These are phyloP conservation scores for Scaptomyza flava DNA, from an alignment of 2,888 invertebrate genomes.

Conservation along the genomic window DNA sequence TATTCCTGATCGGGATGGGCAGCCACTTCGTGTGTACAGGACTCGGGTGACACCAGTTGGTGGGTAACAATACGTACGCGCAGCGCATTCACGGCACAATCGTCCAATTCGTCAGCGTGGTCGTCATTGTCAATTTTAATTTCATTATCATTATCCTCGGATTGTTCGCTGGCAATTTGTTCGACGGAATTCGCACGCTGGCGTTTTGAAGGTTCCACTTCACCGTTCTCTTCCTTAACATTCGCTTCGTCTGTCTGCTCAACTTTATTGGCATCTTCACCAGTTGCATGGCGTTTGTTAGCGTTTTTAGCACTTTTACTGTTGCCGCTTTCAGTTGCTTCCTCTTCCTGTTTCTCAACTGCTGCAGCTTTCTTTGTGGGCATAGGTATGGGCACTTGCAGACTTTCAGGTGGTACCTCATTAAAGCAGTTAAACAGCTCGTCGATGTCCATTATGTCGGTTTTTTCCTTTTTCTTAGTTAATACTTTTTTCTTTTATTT, in stretches of 20 bases:
- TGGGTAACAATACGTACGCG: conserved; percentile 94
- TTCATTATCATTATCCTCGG: conserved; percentile 19
- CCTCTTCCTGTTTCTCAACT: conserved; percentile 1
- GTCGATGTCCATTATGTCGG: conserved; percentile 81
- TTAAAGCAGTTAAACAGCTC: conserved; percentile 84
- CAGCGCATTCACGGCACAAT: conserved; percentile 89
- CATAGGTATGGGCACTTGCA: conserved; percentile 17
- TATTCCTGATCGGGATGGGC: conserved; percentile 95
- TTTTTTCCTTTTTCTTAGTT: neutral
- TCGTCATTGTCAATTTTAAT: conserved; percentile 17
- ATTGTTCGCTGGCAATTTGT: conserved; percentile 26
- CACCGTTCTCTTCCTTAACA: neutral
- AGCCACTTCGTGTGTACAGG: conserved; percentile 98
- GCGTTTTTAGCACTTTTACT: conserved; percentile 25
- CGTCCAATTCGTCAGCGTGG: conserved; percentile 63
- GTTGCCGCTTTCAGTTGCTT: conserved; percentile 5
- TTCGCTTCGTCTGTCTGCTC: conserved; percentile 1
- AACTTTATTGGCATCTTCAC: neutral
- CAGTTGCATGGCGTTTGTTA: conserved; percentile 17
- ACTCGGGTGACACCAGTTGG: conserved; percentile 94
- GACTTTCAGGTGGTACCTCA: conserved; percentile 62
- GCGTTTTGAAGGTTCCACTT: conserved; percentile 32
- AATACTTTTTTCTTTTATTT: neutral
- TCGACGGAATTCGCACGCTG: conserved; percentile 13
- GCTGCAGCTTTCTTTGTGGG: neutral